These are phyloP conservation scores for Eilema caniola DNA, from an alignment of 2,888 invertebrate genomes.

Conservation along the genomic window DNA sequence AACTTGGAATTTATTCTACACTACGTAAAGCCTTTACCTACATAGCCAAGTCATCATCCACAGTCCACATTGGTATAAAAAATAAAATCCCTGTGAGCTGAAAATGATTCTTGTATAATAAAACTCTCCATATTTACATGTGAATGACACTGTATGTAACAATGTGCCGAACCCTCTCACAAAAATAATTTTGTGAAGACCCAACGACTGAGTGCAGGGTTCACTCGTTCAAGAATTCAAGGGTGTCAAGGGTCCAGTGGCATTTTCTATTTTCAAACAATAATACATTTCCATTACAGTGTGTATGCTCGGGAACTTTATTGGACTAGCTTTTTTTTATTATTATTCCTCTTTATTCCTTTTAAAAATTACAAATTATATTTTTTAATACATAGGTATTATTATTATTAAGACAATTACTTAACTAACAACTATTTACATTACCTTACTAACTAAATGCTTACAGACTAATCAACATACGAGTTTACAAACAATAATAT, in stretches of 20 bases:
- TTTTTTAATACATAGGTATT: no score
- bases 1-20: no score
- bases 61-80: neutral
- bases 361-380: no score
- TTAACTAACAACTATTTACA: no score
- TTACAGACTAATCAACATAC: no score
- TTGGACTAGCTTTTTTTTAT: no score
- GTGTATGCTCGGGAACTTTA: neutral
- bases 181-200: conserved; percentile 2
- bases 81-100: conserved; percentile 6
- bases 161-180: conserved; percentile 3
- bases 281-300: neutral
- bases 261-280: neutral
- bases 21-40: no score
- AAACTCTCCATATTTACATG: conserved; percentile 2
- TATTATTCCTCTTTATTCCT: no score
- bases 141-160: neutral
- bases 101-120: conserved; percentile 35
- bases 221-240: conserved; percentile 1
- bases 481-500: no score
- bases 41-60: no score
- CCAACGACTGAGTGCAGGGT: neutral
- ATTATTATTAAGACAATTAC: no score
- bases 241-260: conserved; percentile 1
- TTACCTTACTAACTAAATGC: no score